These are phyloP conservation scores for Lagodon rhomboides DNA, from an alignment of 2,797 vertebrate genomes.

Conservation along the genomic window DNA sequence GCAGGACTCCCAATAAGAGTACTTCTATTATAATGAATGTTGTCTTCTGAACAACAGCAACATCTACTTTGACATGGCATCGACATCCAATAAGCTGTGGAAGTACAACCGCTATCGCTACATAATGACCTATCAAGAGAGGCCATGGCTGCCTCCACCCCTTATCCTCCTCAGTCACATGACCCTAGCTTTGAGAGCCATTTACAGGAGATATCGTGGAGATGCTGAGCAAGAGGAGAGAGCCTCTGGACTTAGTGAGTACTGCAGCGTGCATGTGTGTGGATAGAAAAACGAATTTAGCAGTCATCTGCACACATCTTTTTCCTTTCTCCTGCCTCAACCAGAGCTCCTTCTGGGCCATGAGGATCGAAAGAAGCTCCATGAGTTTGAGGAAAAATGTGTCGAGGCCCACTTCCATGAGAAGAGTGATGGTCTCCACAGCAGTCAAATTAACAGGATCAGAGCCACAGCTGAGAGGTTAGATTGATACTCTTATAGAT, in stretches of 20 bases:
- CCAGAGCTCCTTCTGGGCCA: conserved; percentile 92
- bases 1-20: fast-evolving
- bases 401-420: conserved; percentile 92
- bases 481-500: conserved; percentile 24
- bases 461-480: conserved; percentile 91
- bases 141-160: conserved; percentile 95
- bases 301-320: not conserved
- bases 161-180: conserved; percentile 92
- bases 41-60: conserved; percentile 84
- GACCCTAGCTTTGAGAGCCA: conserved; percentile 80
- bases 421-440: conserved; percentile 84
- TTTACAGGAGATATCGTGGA: conserved; percentile 81
- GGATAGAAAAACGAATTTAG: not conserved
- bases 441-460: conserved; percentile 88
- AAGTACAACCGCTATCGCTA: conserved; percentile 97
- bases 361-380: conserved; percentile 93
- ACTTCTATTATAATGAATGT: not conserved
- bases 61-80: conserved; percentile 93
- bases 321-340: not conserved
- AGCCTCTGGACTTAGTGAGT: conserved; percentile 93
- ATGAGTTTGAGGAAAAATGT: conserved; percentile 96
- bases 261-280: conserved; percentile 28
- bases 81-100: conserved; percentile 94
- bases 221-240: conserved; percentile 87
- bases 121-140: conserved; percentile 95